These are phyloP conservation scores for Indri indri DNA, from an alignment of 2,113 vertebrate species.

Conservation along the genomic window DNA sequence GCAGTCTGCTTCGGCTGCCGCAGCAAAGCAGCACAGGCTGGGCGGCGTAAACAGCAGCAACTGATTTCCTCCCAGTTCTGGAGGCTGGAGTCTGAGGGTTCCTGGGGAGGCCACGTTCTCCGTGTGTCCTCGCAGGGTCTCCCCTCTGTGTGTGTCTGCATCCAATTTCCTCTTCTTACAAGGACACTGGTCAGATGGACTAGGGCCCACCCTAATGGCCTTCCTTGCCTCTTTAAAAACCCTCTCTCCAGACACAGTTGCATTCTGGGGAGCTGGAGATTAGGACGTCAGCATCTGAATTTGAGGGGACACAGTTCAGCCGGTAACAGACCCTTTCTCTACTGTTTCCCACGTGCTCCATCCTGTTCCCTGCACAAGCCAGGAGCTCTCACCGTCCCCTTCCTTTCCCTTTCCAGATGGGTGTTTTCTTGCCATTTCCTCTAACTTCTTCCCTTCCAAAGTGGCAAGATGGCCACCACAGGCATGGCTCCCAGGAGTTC, in stretches of 20 bases:
- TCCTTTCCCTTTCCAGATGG: background rate
- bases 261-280: background rate
- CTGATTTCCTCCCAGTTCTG: background rate
- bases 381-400: rapidly evolving
- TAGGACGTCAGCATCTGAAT: background rate
- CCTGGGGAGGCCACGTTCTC: background rate
- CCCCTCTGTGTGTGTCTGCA: background rate
- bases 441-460: background rate
- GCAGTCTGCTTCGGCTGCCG: no score
- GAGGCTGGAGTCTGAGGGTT: background rate
- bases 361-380: no score
- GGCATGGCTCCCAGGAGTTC: background rate
- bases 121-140: background rate
- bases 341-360: rapidly evolving
- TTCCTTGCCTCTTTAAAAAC: background rate
- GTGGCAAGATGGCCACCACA: background rate
- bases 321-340: background rate
- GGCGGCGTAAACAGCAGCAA: background rate
- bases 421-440: background rate
- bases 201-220: rapidly evolving
- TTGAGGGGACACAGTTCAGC: background rate
- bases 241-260: background rate
- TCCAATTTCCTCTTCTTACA: no score
- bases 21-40: background rate
- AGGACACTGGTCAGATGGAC: background rate